Base-by-base conservation (phyloP, 2,888 invertebrate species). In the Hydrotaea diabolus region DNA sequence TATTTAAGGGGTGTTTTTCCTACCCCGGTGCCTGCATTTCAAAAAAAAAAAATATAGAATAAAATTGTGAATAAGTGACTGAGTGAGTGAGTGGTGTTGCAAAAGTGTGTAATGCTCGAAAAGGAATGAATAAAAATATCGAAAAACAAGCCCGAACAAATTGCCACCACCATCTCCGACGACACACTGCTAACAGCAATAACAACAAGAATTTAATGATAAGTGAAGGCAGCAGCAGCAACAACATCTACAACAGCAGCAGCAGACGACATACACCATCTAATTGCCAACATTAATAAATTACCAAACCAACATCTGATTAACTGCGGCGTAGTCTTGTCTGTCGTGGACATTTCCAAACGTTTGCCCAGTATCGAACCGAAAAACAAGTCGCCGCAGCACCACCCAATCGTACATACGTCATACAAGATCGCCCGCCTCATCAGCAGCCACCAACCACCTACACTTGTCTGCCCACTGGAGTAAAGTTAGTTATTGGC, bases 271-370 rank as follows among this genome's bases (percentile, higher is more conserved):
- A 72, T 43, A 75, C 31, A n/a, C 78, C 76, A 66, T 72, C 76
- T 76, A 76, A 78, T 72, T 76, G 75, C 39, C 83, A 77, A 72
- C 77, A 62, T 77, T 74, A 64, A 71, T 11, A 72, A 79, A 75
- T 79, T 75, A 23, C n/a, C n/a, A n/a, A n/a, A 31, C 39, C 74
- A 77, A 71, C 83, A 77, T 64, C 55, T 76, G 72, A 64, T 76
- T 75, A 72, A 84, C 57, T 78, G 80, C 78, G 46, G 78, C 57
- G 11, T 43, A n/a, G 36, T 36, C 15, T 23, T 43, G 43, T 0
- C 5, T 31, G 31, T 31, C 31, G 31, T 2, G 31, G 3, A 31
- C 31, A 31, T 31, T 31, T 31, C 31, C 31, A 31, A 31, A 31
- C 31, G 7, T 4, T 31, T 31, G 46, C 46, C 23, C 8, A 46